Base-by-base conservation (phyloP, 2,113 vertebrate genomes). In the Monarcha castaneiventris region DNA sequence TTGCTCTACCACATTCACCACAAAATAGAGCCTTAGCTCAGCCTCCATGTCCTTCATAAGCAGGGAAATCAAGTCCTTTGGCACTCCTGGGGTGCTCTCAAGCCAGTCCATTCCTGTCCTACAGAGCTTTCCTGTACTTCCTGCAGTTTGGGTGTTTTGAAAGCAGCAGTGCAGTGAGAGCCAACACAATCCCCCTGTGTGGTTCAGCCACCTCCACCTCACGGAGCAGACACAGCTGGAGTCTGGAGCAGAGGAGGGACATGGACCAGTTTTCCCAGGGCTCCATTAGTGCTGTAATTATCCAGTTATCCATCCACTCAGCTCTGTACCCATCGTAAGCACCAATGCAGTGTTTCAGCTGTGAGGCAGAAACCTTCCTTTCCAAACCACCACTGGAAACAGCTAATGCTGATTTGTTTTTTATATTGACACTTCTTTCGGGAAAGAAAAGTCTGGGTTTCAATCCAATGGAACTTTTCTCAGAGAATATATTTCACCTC, bases 131-230 rank as follows among this genome's bases (percentile, higher is more conserved):
- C 51, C 13, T 32, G 14, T n/a, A n/a, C n/a, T n/a, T n/a, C n/a
- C 41, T 27, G 49, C 29, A 29, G 35, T 67, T 20, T 0, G n/a
- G 11, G 15, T 27, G n/a, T 16, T 87, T 32, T 10, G 30, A 44
- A 74, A 26, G 15, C 32, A 73, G 21, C 37, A 75, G 16, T 4
- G 37, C 18, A 39, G 43, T 1, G 7, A 29, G 33, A 92, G 30
- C 37, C 46, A 22, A 2, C 1, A 1, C 35, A 54, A 37, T 18
- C 14, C 21, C 49, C 19, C 9, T 8, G 0, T 3, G 16, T 13
- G n/a, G 11, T 33, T 44, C 68, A 25, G 11, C 8, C n/a, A 2
- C 48, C 55, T 86, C 44, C n/a, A 26, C 43, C 23, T 19, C n/a
- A 26, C 2, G 1, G 18, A 41, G 51, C 37, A 67, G 52, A 6